Percentiles rank a stretch among this genome's conserved stretches.
Conservation (phyloP, 2,113 vertebrate genomes). For the Pan troglodytes region DNA sequence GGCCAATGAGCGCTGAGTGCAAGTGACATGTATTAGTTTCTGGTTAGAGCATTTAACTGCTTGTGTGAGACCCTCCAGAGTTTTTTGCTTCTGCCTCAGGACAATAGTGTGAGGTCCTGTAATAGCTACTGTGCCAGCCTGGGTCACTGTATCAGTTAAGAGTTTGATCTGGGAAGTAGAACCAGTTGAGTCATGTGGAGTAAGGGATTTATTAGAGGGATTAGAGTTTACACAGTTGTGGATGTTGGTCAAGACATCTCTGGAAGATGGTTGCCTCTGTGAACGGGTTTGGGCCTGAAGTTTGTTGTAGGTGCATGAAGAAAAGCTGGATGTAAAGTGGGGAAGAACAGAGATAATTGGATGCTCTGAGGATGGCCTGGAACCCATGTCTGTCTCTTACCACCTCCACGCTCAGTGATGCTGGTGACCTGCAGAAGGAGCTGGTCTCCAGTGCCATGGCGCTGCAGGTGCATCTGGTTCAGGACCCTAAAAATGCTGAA, state of each 20-base stretch:
- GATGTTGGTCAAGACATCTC: too few species aligned
- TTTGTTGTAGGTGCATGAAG: neutral
- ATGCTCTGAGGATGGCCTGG: neutral
- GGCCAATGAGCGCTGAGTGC: too few species aligned
- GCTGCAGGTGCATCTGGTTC: neutral
- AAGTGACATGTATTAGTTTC: neutral
- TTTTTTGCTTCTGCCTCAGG: neutral
- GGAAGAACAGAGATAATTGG: neutral
- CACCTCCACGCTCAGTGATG: too few species aligned
- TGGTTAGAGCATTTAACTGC: neutral
- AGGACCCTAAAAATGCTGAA: neutral
- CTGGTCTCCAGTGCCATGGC: neutral
- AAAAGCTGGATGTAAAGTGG: neutral
- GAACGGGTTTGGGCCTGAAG: neutral
- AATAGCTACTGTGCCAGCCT: neutral
- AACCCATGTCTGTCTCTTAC: neutral
- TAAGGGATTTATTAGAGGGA: neutral
- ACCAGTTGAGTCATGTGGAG: accelerated
- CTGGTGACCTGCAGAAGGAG: neutral
- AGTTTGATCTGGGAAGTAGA: neutral
- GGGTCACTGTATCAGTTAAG: neutral
- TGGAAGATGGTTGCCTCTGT: too few species aligned
- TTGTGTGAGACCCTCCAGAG: neutral
- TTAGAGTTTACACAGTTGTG: neutral
- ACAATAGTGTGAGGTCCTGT: neutral